Evolutionary conservation across 2,797 vertebrate species (phyloP).

Genomic region (Characodon lateralis): DNA sequence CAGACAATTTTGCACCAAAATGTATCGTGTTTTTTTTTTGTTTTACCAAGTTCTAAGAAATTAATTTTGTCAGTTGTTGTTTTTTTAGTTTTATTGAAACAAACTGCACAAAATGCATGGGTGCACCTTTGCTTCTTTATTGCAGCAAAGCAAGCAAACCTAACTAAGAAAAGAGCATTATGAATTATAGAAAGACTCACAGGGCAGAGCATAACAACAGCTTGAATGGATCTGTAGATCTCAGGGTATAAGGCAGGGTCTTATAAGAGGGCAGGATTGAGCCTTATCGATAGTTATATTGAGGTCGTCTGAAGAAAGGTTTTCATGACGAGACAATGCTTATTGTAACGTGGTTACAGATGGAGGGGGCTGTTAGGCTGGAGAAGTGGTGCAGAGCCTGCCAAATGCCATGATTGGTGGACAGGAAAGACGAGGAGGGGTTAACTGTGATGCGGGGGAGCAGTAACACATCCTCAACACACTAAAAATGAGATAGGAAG

Average conservation of each 20-base stretch:
- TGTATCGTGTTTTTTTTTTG: neutral
- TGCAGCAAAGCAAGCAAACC: slow-evolving; percentile 16
- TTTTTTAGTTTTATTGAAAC: neutral
- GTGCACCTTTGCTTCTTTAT: neutral
- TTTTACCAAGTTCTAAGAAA: neutral
- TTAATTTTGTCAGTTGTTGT: neutral
- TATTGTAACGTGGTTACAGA: slow-evolving; percentile 7
- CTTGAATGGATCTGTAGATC: slow-evolving; percentile 18
- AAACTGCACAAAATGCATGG: neutral
- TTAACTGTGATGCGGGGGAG: slow-evolving; percentile 24
- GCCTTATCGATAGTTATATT: neutral
- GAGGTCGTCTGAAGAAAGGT: neutral
- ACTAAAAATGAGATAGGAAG: slow-evolving; percentile 27
- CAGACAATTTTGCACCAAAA: neutral
- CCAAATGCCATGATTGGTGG: slow-evolving; percentile 48
- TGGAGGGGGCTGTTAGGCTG: slow-evolving; percentile 35
- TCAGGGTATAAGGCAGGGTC: neutral
- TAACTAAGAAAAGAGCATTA: slow-evolving; percentile 35
- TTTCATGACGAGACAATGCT: slow-evolving; percentile 2
- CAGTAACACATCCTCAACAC: slow-evolving; percentile 40
- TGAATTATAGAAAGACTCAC: slow-evolving; percentile 68
- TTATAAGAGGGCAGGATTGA: neutral
- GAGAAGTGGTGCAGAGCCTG: slow-evolving; percentile 62
- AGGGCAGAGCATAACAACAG: slow-evolving; percentile 23
- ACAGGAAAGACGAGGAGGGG: slow-evolving; percentile 19